These are phyloP conservation scores for Macaria liturata DNA, from an alignment of 2,888 invertebrate genomes.

Conservation along the genomic window DNA sequence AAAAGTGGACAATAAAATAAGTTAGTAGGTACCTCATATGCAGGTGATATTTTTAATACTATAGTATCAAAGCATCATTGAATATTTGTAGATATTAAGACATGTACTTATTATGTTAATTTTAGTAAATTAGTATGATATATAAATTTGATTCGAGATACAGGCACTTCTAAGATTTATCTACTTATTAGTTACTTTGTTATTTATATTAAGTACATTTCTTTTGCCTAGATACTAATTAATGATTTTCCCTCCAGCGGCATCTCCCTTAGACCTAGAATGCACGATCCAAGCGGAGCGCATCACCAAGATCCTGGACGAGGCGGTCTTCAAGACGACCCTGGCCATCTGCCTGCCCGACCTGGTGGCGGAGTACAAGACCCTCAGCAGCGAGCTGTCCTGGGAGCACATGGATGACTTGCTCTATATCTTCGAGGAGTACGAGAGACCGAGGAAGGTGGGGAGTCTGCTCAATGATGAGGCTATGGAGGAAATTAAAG, in stretches of 20 bases:
- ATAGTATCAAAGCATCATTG: too few relatives aligned
- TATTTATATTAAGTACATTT: too few relatives aligned
- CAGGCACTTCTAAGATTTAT: too few relatives aligned
- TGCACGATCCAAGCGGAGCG: conserved; percentile 73
- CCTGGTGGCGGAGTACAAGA: conserved; percentile 64
- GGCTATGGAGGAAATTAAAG: conserved; percentile 69
- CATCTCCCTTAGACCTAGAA: conserved; percentile 34
- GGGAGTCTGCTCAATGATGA: conserved; percentile 62
- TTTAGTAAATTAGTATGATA: too few relatives aligned
- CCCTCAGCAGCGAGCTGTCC: conserved; percentile 53
- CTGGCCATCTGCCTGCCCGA: conserved; percentile 67
- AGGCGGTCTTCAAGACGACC: conserved; percentile 66
- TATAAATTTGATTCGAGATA: too few relatives aligned
- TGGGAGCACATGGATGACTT: conserved; percentile 67
- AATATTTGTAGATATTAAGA: too few relatives aligned
- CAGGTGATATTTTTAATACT: too few relatives aligned
- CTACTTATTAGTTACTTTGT: too few relatives aligned
- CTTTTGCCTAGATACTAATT: too few relatives aligned
- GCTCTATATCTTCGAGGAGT: conserved; percentile 71
- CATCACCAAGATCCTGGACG: conserved; percentile 77
- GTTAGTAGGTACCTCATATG: too few relatives aligned
- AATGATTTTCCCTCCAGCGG: conserved; percentile 13
- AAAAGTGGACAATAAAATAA: too few relatives aligned
- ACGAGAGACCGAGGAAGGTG: conserved; percentile 68
- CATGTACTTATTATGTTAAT: too few relatives aligned